Percentiles rank a stretch among this genome's conserved stretches.
These are phyloP conservation scores for Anastatus disparis DNA, from an alignment of 1,140 invertebrate genomes.

Conservation along the genomic window DNA sequence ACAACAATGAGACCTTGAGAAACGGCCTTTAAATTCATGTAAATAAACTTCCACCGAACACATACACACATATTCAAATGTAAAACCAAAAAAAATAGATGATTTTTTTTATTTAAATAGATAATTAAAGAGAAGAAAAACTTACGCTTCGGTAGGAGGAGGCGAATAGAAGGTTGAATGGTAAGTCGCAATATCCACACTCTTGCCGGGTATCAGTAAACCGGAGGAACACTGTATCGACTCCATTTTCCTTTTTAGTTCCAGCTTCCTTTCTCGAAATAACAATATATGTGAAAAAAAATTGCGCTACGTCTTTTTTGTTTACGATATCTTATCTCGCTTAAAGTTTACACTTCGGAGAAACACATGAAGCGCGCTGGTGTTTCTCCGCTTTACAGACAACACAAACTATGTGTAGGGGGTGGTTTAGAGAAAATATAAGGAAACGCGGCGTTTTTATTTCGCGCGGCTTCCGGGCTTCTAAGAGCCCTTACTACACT, in stretches of 20 bases:
- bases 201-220: slow-evolving; percentile 55
- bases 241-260: slow-evolving; percentile 23
- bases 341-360: too few relatives aligned
- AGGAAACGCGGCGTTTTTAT: neutral
- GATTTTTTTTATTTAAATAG: too few relatives aligned
- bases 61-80: too few relatives aligned
- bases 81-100: neutral
- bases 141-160: slow-evolving; percentile 66
- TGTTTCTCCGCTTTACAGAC: neutral
- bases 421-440: neutral
- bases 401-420: neutral
- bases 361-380: neutral
- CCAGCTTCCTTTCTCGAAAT: too few relatives aligned
- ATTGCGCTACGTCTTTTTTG: neutral
- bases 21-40: too few relatives aligned
- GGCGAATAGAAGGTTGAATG: slow-evolving; percentile 65
- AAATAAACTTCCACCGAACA: too few relatives aligned
- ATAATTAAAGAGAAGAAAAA: slow-evolving; percentile 24
- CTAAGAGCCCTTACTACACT: slow-evolving; percentile 29
- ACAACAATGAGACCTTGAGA: too few relatives aligned
- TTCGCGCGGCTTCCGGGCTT: too few relatives aligned
- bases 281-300: too few relatives aligned
- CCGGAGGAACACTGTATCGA: slow-evolving; percentile 18
- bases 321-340: neutral
- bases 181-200: slow-evolving; percentile 56